Evolutionary conservation across 2,113 vertebrate species (phyloP).

Genomic region (Lepisosteus oculatus): DNA sequence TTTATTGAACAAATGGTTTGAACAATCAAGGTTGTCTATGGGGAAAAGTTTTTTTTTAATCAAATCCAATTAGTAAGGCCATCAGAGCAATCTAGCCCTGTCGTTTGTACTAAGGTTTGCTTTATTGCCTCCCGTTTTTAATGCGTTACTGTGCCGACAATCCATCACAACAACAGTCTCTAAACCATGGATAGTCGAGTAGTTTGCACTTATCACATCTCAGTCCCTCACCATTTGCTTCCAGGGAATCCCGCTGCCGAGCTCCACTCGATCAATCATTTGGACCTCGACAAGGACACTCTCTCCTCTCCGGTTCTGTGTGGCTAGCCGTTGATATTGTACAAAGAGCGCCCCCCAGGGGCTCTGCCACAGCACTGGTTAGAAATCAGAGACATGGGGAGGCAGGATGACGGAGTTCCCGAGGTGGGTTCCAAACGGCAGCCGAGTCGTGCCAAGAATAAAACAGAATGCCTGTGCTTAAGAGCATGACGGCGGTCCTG

Average conservation of each 20-base stretch:
- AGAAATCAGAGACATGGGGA: not conserved
- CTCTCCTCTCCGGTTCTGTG: not conserved
- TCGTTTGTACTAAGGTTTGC: too few relatives aligned
- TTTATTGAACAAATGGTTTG: too few relatives aligned
- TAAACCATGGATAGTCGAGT: too few relatives aligned
- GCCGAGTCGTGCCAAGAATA: slow-evolving; percentile 8
- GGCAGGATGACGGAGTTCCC: slow-evolving; percentile 8
- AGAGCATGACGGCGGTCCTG: slow-evolving; percentile 19
- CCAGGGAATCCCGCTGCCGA: not conserved
- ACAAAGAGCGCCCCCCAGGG: slow-evolving; percentile 37
- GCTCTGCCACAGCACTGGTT: not conserved
- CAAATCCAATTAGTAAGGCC: too few relatives aligned
- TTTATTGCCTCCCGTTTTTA: too few relatives aligned
- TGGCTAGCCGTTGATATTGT: not conserved
- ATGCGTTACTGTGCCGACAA: too few relatives aligned
- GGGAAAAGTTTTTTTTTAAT: too few relatives aligned
- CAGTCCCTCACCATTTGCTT: not conserved
- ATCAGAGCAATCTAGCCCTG: too few relatives aligned
- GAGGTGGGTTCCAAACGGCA: not conserved
- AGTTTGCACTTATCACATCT: not conserved
- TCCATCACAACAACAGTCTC: too few relatives aligned
- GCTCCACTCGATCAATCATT: not conserved
- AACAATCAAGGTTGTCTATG: too few relatives aligned
- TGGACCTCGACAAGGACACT: not conserved
- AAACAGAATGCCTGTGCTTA: slow-evolving; percentile 22